phyloP scores from a whole-genome alignment of 2,888 invertebrate genomes.

The Crepidodera aurea region DNA sequence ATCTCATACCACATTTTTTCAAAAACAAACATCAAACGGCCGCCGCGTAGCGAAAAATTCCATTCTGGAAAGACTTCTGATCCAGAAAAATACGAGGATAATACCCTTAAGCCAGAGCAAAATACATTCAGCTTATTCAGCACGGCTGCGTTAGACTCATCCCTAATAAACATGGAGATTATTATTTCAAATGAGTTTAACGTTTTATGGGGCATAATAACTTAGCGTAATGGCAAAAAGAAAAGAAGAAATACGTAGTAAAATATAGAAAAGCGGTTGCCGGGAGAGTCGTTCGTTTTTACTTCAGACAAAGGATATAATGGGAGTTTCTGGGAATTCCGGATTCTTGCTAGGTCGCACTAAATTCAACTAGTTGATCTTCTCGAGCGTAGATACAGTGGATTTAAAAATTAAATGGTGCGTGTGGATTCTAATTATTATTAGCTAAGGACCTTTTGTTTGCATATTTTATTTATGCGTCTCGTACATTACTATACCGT shows the following conservation, averaged over 20 bases:
- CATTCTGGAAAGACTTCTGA: slow-evolving; percentile 3
- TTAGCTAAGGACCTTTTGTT: too few species aligned
- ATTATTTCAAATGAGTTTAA: slow-evolving; percentile 34
- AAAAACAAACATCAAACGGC: neutral
- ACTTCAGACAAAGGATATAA: slow-evolving; percentile 17
- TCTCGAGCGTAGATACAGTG: too few species aligned
- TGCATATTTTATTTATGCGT: too few species aligned
- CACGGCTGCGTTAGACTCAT: slow-evolving; percentile 19
- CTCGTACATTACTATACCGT: too few species aligned
- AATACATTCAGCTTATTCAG: slow-evolving; percentile 28
- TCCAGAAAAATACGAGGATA: slow-evolving; percentile 28
- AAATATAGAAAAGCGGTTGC: slow-evolving; percentile 31
- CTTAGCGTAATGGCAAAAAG: slow-evolving; percentile 25
- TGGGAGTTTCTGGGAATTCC: neutral
- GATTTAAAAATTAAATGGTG: too few species aligned
- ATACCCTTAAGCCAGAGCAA: slow-evolving; percentile 23
- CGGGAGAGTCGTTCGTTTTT: slow-evolving; percentile 21
- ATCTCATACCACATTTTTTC: neutral
- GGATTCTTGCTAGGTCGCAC: neutral
- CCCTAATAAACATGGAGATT: slow-evolving; percentile 34
- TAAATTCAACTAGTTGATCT: too few species aligned
- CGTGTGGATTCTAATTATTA: too few species aligned
- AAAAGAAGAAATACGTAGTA: slow-evolving; percentile 20
- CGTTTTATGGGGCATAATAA: slow-evolving; percentile 32
- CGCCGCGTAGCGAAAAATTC: neutral